Conservation (phyloP, 2,113 vertebrate species). For the Martes martes region DNA sequence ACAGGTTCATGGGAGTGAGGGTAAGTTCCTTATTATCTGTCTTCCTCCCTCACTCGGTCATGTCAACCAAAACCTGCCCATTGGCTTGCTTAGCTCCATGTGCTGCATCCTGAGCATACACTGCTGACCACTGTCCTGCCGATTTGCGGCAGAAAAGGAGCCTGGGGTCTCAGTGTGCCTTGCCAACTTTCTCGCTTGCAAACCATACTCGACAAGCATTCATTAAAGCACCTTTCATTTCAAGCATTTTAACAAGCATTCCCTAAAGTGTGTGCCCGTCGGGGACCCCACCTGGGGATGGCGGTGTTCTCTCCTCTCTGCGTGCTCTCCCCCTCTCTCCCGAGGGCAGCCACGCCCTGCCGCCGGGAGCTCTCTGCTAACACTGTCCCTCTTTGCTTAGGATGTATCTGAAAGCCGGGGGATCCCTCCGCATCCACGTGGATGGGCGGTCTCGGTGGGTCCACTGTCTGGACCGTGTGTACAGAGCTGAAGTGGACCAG, state of each 20-base stretch:
- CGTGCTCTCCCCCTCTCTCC: background rate
- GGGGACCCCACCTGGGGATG: background rate
- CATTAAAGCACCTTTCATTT: conserved; percentile 48
- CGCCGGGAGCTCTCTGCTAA: background rate
- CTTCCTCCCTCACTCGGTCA: conserved; percentile 60
- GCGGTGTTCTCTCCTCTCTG: background rate
- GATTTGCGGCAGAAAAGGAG: background rate
- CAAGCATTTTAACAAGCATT: conserved; percentile 40
- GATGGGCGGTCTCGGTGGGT: rapidly evolving
- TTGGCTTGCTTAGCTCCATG: conserved; percentile 49
- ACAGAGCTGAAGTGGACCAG: background rate
- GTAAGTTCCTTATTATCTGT: conserved; percentile 86
- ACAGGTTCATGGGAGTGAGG: conserved; percentile 99
- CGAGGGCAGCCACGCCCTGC: background rate
- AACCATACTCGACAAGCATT: background rate
- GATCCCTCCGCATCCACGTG: background rate
- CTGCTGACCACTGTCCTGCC: background rate
- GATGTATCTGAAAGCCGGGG: background rate
- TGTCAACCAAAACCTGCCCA: background rate
- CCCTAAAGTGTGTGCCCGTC: background rate
- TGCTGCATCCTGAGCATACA: background rate
- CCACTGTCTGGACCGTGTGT: background rate
- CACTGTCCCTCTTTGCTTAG: background rate
- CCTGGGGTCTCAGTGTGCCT: background rate
- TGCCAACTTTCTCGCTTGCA: conserved; percentile 19